phyloP scores from a whole-genome alignment of 2,113 vertebrate genomes.

The Cinclus cinclus region DNA sequence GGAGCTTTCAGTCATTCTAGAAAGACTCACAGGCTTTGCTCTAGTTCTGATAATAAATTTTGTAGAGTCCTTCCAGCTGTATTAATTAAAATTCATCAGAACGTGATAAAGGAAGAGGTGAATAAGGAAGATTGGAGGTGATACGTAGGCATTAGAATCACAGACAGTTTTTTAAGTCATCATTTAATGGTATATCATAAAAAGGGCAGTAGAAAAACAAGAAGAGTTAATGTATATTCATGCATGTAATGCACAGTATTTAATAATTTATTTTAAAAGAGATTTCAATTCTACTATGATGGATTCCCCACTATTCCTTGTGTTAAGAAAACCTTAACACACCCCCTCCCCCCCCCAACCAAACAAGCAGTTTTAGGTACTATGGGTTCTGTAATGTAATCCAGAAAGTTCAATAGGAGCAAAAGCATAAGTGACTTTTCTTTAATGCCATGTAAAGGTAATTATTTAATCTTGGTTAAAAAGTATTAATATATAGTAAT shows the following conservation, averaged over 20 bases:
- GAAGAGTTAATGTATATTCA: background rate
- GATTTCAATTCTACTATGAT: background rate
- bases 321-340: background rate
- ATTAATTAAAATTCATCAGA: conserved; percentile 18
- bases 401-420: background rate
- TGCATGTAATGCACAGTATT: background rate
- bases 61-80: background rate
- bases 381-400: background rate
- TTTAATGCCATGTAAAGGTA: background rate
- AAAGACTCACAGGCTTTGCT: background rate
- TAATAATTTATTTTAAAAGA: background rate
- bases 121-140: background rate
- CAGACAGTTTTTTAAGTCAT: background rate
- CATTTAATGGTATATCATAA: background rate
- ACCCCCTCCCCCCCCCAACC: background rate
- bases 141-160: background rate
- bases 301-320: background rate
- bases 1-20: conserved; percentile 29
- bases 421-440: background rate
- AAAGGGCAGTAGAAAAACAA: background rate
- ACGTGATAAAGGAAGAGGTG: background rate
- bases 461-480: background rate
- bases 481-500: background rate
- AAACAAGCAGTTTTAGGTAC: background rate
- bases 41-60: background rate